Evolutionary conservation across 2,113 vertebrate species (phyloP).

Genomic region (Oncorhynchus nerka): DNA sequence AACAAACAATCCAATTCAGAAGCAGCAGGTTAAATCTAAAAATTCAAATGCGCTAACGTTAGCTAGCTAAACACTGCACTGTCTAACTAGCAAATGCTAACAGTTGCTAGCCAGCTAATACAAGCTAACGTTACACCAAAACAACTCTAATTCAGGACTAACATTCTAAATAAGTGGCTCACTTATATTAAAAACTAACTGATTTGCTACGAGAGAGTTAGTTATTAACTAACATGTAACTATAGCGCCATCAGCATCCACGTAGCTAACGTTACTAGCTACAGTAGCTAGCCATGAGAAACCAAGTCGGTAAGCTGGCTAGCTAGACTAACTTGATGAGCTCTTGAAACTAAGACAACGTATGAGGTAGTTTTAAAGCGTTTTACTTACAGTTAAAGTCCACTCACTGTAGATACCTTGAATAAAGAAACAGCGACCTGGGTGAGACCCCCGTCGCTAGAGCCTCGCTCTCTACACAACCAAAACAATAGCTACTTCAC

Average conservation of each 20-base stretch:
- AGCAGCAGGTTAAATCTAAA: constrained; percentile 14
- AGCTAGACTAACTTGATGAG: constrained; percentile 13
- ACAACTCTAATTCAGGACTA: neutral
- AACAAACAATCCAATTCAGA: neutral
- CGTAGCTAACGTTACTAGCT: neutral
- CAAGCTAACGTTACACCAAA: neutral
- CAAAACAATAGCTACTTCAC: constrained; percentile 82
- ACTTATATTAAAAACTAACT: neutral
- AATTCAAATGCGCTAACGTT: constrained; percentile 22
- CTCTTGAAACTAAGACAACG: neutral
- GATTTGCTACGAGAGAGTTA: too few species aligned
- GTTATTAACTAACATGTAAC: too few species aligned
- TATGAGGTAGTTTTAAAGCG: neutral
- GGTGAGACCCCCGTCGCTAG: constrained; percentile 75
- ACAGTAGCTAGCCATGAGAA: neutral
- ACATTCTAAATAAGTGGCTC: too few species aligned
- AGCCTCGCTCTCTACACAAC: constrained; percentile 67
- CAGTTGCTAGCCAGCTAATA: neutral
- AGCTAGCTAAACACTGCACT: neutral
- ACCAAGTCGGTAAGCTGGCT: neutral
- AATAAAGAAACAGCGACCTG: constrained; percentile 65
- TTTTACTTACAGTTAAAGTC: constrained; percentile 87
- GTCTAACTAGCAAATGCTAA: neutral
- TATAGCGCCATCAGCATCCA: neutral
- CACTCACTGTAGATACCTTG: constrained; percentile 82